Conservation (phyloP, 2,113 vertebrate genomes). For the Elgaria multicarinata region DNA sequence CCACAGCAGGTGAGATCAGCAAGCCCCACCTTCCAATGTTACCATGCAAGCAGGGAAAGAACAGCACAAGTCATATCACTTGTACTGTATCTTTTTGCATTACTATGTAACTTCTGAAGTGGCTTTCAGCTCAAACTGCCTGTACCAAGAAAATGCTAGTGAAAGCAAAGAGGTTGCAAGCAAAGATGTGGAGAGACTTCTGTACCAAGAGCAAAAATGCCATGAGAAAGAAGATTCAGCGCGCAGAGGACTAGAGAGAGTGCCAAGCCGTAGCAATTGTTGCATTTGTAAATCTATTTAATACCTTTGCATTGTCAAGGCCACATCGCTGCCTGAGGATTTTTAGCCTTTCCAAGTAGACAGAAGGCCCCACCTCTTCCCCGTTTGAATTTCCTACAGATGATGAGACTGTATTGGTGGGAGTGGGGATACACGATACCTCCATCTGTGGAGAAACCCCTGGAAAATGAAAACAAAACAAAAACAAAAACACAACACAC, state of each 20-base stretch:
- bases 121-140: background rate
- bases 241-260: background rate
- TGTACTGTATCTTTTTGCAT: background rate
- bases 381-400: conserved; percentile 86
- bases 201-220: background rate
- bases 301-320: conserved; percentile 93
- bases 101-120: background rate
- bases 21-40: background rate
- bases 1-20: background rate
- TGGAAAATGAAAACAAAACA: conserved; percentile 62
- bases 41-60: background rate
- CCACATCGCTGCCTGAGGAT: conserved; percentile 95
- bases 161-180: background rate
- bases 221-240: background rate
- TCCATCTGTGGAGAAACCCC: conserved; percentile 90
- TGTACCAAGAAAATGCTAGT: background rate
- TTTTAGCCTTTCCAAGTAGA: conserved; percentile 96
- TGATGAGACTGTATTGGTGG: conserved; percentile 76
- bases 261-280: background rate
- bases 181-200: background rate
- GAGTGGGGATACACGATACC: conserved; percentile 72
- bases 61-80: background rate
- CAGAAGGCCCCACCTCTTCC: conserved; percentile 92
- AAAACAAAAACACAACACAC: conserved; percentile 23
- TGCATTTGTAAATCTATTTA: conserved; percentile 10